A percentile compares a stretch with the other conserved stretches of the same genome.
Evolutionary conservation across 1,140 invertebrate genomes (phyloP).

Genomic region (Daktulosphaira vitifoliae): DNA sequence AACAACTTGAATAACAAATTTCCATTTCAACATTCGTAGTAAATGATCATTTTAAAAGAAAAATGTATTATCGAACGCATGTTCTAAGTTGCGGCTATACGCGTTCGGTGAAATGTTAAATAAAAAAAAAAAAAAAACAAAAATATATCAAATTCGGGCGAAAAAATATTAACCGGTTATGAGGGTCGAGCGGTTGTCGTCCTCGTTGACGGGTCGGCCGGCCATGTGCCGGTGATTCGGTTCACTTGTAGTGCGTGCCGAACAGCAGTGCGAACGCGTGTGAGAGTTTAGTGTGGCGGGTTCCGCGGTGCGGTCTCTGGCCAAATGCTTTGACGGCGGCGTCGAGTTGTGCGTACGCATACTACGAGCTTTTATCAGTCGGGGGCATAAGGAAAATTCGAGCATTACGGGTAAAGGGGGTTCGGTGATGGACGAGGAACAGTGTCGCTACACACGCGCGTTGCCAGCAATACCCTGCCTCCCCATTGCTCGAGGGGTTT

Average conservation of each 20-base stretch:
- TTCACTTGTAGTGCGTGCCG: background rate
- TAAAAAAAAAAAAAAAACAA: no score
- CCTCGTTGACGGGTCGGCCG: background rate
- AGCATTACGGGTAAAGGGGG: background rate
- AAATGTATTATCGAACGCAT: no score
- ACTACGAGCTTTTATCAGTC: constrained; percentile 5
- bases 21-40: no score
- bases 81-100: no score
- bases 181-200: no score
- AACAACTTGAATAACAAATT: no score
- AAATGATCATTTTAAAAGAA: no score
- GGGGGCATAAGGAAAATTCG: background rate
- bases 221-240: background rate
- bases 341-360: background rate
- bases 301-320: background rate
- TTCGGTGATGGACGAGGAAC: background rate
- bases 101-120: no score
- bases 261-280: background rate
- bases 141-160: no score
- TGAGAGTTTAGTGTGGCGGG: background rate
- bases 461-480: background rate
- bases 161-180: no score
- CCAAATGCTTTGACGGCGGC: no score
- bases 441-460: background rate
- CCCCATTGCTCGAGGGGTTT: constrained; percentile 11